These are phyloP conservation scores for Heliconius erato DNA, from an alignment of 2,888 invertebrate genomes.

Conservation along the genomic window DNA sequence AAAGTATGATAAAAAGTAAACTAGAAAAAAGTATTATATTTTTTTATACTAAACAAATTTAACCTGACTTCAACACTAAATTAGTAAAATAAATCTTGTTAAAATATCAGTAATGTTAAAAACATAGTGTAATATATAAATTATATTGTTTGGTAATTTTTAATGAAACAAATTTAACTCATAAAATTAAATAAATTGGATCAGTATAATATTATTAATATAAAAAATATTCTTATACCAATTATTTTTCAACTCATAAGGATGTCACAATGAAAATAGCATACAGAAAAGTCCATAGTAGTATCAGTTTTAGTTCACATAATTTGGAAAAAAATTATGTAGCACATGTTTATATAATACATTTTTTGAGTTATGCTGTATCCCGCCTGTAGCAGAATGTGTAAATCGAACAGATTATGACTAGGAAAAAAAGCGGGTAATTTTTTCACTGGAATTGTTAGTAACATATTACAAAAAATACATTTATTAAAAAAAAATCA, in stretches of 20 bases:
- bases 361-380: neutral
- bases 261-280: too few relatives aligned
- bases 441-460: too few relatives aligned
- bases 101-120: neutral
- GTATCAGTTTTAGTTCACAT: too few relatives aligned
- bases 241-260: too few relatives aligned
- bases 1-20: neutral
- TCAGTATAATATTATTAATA: neutral
- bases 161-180: neutral
- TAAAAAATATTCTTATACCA: too few relatives aligned
- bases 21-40: neutral
- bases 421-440: too few relatives aligned
- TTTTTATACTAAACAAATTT: neutral
- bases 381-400: neutral
- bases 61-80: neutral
- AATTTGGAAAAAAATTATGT: too few relatives aligned
- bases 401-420: neutral
- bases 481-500: too few relatives aligned
- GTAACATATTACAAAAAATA: too few relatives aligned
- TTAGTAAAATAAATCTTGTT: neutral
- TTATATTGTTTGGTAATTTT: neutral
- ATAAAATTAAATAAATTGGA: neutral
- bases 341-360: too few relatives aligned
- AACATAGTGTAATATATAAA: neutral
- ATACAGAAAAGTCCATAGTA: too few relatives aligned